These are phyloP conservation scores for Volucella inanis DNA, from an alignment of 2,888 invertebrate genomes.

Conservation along the genomic window DNA sequence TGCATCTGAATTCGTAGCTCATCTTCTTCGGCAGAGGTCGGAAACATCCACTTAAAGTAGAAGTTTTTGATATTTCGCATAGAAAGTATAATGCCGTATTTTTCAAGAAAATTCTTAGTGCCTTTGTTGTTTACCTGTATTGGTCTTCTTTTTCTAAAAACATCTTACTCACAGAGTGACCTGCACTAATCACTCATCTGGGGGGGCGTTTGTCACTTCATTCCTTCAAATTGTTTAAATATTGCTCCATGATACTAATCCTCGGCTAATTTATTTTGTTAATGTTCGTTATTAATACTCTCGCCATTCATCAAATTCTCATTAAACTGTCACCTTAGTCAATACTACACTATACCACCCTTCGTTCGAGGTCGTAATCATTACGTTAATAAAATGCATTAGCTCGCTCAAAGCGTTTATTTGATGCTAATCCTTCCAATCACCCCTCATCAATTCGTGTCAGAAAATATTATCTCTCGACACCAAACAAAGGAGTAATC, in stretches of 20 bases:
- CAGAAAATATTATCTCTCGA: slow-evolving; percentile 68
- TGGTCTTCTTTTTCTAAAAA: background rate
- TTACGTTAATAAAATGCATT: slow-evolving; percentile 21
- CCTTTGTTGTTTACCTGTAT: too few species aligned
- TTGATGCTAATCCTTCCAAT: slow-evolving; percentile 52
- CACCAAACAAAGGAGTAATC: slow-evolving; percentile 65
- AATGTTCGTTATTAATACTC: slow-evolving; percentile 46
- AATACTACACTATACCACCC: slow-evolving; percentile 6
- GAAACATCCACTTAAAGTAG: too few species aligned
- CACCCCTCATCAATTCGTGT: slow-evolving; percentile 62
- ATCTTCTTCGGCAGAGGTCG: too few species aligned
- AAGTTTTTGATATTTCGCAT: too few species aligned
- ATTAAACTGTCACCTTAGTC: slow-evolving; percentile 55
- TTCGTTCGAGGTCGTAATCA: slow-evolving; percentile 2
- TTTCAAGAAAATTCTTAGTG: too few species aligned
- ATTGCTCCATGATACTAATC: background rate
- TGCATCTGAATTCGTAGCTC: too few species aligned
- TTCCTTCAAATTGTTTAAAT: slow-evolving; percentile 1
- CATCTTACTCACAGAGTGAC: background rate
- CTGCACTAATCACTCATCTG: background rate
- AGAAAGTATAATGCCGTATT: too few species aligned
- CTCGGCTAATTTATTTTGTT: slow-evolving; percentile 24
- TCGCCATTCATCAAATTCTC: slow-evolving; percentile 54
- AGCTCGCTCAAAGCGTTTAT: slow-evolving; percentile 2
- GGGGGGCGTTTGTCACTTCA: background rate